A percentile compares a stretch with the other conserved stretches of the same genome.
Evolutionary conservation across 2,797 vertebrate genomes (phyloP).

Genomic region (Gymnothorax reevesii): DNA sequence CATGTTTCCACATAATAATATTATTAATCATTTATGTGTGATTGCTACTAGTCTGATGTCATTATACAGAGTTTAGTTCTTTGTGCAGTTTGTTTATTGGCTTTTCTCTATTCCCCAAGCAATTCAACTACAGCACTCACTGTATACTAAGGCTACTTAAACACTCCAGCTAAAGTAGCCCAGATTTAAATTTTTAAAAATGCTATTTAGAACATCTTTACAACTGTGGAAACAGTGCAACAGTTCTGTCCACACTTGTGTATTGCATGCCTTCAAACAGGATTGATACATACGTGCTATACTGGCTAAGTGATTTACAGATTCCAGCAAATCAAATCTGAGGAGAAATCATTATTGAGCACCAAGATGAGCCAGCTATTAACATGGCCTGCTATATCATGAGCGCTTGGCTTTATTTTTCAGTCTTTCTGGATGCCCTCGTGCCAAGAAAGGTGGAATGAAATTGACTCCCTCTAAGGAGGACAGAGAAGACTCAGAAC

Average conservation of each 20-base stretch:
- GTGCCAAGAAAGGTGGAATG: conserved; percentile 95
- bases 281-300: background rate
- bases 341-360: background rate
- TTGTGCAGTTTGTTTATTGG: background rate
- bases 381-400: conserved; percentile 51
- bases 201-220: background rate
- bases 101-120: background rate
- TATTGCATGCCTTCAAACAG: background rate
- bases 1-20: background rate
- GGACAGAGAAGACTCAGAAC: conserved; percentile 96
- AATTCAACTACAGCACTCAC: background rate
- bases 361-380: background rate
- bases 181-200: background rate
- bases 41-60: background rate
- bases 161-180: background rate
- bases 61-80: background rate
- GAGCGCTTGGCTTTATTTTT: conserved; percentile 43
- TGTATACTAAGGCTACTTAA: background rate
- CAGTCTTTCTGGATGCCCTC: conserved; percentile 96
- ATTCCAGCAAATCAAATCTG: background rate
- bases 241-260: background rate
- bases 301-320: background rate
- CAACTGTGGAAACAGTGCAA: background rate
- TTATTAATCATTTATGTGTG: background rate
- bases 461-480: conserved; percentile 93